Evolutionary conservation across 2,113 vertebrate species (phyloP).

Genomic region (Pimephales promelas): DNA sequence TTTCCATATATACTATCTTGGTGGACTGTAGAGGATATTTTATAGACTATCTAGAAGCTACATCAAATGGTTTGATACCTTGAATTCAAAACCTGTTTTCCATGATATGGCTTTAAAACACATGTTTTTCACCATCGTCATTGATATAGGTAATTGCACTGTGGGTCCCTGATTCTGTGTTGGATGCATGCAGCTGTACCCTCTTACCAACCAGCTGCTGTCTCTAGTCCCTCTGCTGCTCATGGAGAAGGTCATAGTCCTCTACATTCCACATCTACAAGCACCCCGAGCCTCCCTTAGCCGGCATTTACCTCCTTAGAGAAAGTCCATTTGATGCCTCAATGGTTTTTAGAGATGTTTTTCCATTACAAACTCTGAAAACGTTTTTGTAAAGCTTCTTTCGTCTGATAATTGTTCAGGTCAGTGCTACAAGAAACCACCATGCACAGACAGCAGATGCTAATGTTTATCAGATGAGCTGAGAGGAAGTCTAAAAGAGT

Average conservation of each 20-base stretch:
- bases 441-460: not conserved
- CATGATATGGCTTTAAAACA: not conserved
- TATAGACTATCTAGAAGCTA: not conserved
- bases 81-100: not conserved
- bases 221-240: constrained; percentile 38
- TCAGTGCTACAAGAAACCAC: not conserved
- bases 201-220: constrained; percentile 42
- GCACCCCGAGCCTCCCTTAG: not conserved
- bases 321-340: constrained; percentile 1
- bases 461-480: constrained; percentile 17
- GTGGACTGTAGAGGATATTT: not conserved
- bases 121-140: not conserved
- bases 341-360: constrained; percentile 6
- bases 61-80: not conserved
- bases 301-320: not conserved
- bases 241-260: constrained; percentile 40
- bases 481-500: constrained; percentile 14
- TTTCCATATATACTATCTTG: not conserved
- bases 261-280: constrained; percentile 4
- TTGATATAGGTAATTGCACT: not conserved
- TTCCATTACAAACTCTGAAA: not conserved
- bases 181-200: constrained; percentile 25
- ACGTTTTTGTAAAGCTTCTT: not conserved
- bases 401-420: not conserved
- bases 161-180: not conserved